Conservation (phyloP, 1,140 invertebrate species). For the Antheraea pernyi region DNA sequence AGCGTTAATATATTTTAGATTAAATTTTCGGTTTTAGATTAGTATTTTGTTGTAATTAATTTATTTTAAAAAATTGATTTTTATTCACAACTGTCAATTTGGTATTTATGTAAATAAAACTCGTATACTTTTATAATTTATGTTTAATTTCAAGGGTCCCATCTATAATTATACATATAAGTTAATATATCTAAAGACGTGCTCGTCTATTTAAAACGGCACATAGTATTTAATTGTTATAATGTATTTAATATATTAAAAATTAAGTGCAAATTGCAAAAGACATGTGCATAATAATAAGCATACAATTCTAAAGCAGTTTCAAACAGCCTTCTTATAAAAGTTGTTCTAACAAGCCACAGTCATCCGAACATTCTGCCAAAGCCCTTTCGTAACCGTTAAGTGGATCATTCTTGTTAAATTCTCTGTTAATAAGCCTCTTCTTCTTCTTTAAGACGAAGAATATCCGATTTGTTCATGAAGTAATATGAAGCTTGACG, state of each 20-base stretch:
- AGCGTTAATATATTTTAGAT: slow-evolving; percentile 37
- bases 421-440: slow-evolving; percentile 73
- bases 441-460: slow-evolving; percentile 90
- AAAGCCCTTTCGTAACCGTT: neutral
- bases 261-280: slow-evolving; percentile 27
- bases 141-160: slow-evolving; percentile 40
- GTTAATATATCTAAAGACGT: neutral
- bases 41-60: slow-evolving; percentile 31
- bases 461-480: slow-evolving; percentile 93
- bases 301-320: slow-evolving; percentile 21
- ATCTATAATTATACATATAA: slow-evolving; percentile 31
- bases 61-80: slow-evolving; percentile 13
- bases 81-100: slow-evolving; percentile 8
- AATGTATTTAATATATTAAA: slow-evolving; percentile 21
- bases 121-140: slow-evolving; percentile 19
- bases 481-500: slow-evolving; percentile 95
- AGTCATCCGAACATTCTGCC: slow-evolving; percentile 21
- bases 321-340: slow-evolving; percentile 20
- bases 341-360: slow-evolving; percentile 26
- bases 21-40: slow-evolving; percentile 46
- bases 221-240: no score
- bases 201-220: slow-evolving; percentile 31
- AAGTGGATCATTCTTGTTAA: neutral
- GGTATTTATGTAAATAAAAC: slow-evolving; percentile 34
- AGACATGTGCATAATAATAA: slow-evolving; percentile 36